Base-by-base conservation (phyloP, 2,113 vertebrate genomes). In the Psittacus erithacus region DNA sequence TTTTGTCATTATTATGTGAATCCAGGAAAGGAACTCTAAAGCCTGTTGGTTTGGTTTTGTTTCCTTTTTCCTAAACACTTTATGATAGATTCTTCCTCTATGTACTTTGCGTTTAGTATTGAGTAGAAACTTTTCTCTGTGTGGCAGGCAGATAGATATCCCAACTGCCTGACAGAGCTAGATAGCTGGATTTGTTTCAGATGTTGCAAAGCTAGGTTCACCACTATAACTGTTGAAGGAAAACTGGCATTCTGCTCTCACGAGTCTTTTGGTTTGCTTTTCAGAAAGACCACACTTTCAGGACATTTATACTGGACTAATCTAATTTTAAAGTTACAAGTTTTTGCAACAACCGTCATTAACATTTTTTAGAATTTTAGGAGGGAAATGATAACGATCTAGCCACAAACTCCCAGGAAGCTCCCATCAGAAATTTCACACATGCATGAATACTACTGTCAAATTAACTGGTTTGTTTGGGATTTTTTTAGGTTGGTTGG, bases 391-490 rank as follows among this genome's bases (percentile, higher is more conserved):
- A 57, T 63, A 17, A 31, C 55, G 79, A 91, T 84, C 64, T 68
- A 88, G 11, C 25, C n/a, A 82, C 53, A 88, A 82, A 88, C 7
- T 69, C 31, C 39, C 59, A 24, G 94, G 71, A 94, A 62, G 18
- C 81, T 93, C 24, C 62, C 62, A 71, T 60, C n/a, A 92, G 81
- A 93, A 93, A 95, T 94, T 91, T 88, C 73, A 82, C 0, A 1
- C 60, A 38, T 81, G 85, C 41, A 68, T 87, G 74, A 91, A 90
- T 92, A 91, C 55, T 75, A 93, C 81, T 91, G 64, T 41, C 86
- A 93, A n/a, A 23, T 59, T 23, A 59, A 59, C 9, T 23, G 33
- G 33, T 33, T 35, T 35, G 33, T 59, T 24, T 59, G 33, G 33
- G 20, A n/a, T 35, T 15, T 35, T 59, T 59, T 35, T 59, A 24